These are phyloP conservation scores for Acleris holmiana DNA, from an alignment of 2,888 invertebrate genomes.

Conservation along the genomic window DNA sequence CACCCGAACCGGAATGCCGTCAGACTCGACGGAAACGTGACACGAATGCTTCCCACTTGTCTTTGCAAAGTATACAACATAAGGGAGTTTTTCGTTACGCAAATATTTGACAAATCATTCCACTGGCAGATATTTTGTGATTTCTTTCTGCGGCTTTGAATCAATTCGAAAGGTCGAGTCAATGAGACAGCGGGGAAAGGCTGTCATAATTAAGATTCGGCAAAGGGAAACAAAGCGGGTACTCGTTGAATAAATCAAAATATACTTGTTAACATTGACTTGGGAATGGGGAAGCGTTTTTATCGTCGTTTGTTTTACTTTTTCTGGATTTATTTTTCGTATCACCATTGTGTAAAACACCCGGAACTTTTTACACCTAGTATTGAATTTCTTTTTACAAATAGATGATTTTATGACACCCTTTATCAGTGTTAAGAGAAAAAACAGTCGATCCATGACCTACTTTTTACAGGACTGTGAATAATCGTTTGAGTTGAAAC, in stretches of 20 bases:
- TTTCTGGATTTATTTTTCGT: no score
- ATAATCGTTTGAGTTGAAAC: constrained; percentile 16
- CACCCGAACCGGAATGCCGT: constrained; percentile 50
- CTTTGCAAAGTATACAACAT: constrained; percentile 22
- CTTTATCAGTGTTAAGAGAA: neutral
- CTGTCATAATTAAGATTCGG: constrained; percentile 29
- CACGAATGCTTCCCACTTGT: constrained; percentile 45
- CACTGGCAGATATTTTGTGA: constrained; percentile 16
- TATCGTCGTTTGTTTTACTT: no score
- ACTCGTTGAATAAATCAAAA: constrained; percentile 10
- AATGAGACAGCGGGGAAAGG: constrained; percentile 13
- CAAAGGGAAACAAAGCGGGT: constrained; percentile 7
- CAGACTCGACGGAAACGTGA: constrained; percentile 53
- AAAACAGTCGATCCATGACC: constrained; percentile 10
- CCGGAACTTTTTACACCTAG: no score
- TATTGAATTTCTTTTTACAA: no score
- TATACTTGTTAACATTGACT: constrained; percentile 4
- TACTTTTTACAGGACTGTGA: constrained; percentile 27
- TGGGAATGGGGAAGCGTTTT: neutral
- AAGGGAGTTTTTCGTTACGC: constrained; percentile 28
- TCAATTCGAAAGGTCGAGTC: constrained; percentile 9
- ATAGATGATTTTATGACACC: no score
- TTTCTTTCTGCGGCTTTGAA: constrained; percentile 11
- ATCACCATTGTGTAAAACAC: no score
- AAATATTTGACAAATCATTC: constrained; percentile 31